Percentiles rank a stretch among this genome's conserved stretches.
These are phyloP conservation scores for Drosophila pectinifera DNA, from an alignment of 1,140 invertebrate species.

Conservation along the genomic window DNA sequence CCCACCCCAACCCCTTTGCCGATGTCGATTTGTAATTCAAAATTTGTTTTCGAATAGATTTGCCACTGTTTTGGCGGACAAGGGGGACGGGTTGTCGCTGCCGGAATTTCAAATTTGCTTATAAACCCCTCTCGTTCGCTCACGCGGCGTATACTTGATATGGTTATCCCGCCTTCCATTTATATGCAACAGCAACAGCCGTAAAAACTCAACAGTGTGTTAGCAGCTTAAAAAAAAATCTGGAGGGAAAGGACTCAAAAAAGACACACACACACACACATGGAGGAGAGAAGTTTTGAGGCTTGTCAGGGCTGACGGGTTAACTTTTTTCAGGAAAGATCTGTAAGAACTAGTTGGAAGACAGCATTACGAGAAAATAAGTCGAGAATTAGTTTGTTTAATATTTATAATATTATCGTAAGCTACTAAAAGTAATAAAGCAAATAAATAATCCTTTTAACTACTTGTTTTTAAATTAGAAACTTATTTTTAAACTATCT, in stretches of 20 bases:
- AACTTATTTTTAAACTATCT: too few relatives aligned
- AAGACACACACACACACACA: slow-evolving; percentile 16
- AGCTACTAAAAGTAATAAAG: too few relatives aligned
- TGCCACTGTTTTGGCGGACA: slow-evolving; percentile 56
- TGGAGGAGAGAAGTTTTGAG: slow-evolving; percentile 1
- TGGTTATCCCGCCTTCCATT: slow-evolving; percentile 48
- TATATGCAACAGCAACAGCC: slow-evolving; percentile 70
- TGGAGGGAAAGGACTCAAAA: slow-evolving; percentile 14
- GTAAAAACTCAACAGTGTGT: slow-evolving; percentile 80
- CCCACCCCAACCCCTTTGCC: slow-evolving; percentile 22
- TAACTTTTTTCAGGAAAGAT: neutral
- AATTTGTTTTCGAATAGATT: slow-evolving; percentile 83
- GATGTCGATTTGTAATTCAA: slow-evolving; percentile 81
- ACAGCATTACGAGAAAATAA: too few relatives aligned
- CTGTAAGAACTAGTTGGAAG: too few relatives aligned
- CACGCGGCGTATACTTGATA: slow-evolving; percentile 33
- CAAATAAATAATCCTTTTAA: too few relatives aligned
- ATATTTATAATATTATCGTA: neutral
- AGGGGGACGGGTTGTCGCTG: slow-evolving; percentile 18
- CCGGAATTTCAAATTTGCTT: slow-evolving; percentile 77
- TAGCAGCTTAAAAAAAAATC: slow-evolving; percentile 28
- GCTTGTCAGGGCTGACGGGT: neutral
- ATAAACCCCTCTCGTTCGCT: slow-evolving; percentile 20
- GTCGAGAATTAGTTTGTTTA: neutral
- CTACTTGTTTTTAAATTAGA: too few relatives aligned